Conservation (phyloP, 1,140 invertebrate genomes). For the Octopus sinensis region DNA sequence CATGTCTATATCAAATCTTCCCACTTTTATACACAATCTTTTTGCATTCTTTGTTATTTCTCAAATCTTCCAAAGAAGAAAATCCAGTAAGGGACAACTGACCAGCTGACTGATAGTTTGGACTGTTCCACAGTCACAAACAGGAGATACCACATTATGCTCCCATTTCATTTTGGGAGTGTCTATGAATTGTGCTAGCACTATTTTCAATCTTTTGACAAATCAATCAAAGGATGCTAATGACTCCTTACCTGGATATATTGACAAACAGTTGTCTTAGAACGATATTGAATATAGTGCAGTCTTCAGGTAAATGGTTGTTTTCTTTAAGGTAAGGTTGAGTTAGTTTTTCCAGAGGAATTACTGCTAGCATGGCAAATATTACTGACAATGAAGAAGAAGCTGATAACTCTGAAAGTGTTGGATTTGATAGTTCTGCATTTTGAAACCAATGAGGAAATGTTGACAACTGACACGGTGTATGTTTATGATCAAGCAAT, state of each 20-base stretch:
- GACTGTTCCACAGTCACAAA: not conserved
- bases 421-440: not conserved
- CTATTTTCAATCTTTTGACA: not conserved
- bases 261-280: conserved; percentile 18
- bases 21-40: too few species aligned
- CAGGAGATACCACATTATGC: too few species aligned
- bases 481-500: not conserved
- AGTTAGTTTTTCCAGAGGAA: conserved; percentile 29
- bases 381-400: conserved; percentile 30
- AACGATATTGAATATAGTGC: conserved; percentile 13
- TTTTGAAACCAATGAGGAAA: conserved; percentile 18
- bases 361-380: conserved; percentile 34
- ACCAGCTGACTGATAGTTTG: not conserved
- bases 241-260: conserved; percentile 17
- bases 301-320: not conserved
- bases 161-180: too few species aligned
- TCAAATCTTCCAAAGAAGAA: not conserved
- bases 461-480: not conserved
- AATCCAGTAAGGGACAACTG: not conserved
- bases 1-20: too few species aligned
- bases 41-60: too few species aligned
- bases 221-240: not conserved
- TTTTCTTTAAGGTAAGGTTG: not conserved
- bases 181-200: not conserved
- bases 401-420: conserved; percentile 7